phyloP scores from a whole-genome alignment of 2,113 vertebrate species.

The Uria aalge region DNA sequence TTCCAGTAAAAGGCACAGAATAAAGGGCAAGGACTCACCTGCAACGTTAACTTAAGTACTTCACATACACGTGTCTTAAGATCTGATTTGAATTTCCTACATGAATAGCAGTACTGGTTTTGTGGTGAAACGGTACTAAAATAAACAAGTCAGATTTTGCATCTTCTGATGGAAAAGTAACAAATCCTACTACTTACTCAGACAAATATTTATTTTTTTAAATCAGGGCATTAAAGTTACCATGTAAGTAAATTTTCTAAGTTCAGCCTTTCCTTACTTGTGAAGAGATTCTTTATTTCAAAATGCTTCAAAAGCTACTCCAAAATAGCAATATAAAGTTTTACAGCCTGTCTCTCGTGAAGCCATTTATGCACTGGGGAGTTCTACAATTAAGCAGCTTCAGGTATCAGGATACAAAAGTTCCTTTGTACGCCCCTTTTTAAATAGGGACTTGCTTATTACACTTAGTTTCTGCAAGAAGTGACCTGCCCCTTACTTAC shows the following conservation, averaged over 20 bases:
- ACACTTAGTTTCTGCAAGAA: not conserved
- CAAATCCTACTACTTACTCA: not conserved
- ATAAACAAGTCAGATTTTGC: not conserved
- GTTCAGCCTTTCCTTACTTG: not conserved
- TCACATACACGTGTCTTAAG: fast-evolving
- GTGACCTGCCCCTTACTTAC: not conserved
- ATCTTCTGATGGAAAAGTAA: not conserved
- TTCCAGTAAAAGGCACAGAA: not conserved
- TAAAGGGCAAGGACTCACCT: not conserved
- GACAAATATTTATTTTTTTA: not conserved
- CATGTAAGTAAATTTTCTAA: not conserved
- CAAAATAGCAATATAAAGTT: not conserved
- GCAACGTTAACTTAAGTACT: not conserved
- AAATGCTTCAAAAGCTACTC: not conserved
- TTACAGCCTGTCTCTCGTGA: not conserved
- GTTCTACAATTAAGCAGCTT: not conserved
- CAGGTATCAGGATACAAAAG: not conserved
- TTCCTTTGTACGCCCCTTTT: not conserved
- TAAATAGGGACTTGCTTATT: not conserved
- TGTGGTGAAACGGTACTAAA: not conserved
- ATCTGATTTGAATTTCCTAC: not conserved
- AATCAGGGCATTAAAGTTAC: not conserved
- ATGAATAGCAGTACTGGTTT: not conserved
- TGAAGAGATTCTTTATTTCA: not conserved
- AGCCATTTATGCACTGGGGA: not conserved